Percentiles rank a stretch among this genome's conserved stretches.
These are phyloP conservation scores for Acronicta leporina DNA, from an alignment of 2,888 invertebrate species.

Conservation along the genomic window DNA sequence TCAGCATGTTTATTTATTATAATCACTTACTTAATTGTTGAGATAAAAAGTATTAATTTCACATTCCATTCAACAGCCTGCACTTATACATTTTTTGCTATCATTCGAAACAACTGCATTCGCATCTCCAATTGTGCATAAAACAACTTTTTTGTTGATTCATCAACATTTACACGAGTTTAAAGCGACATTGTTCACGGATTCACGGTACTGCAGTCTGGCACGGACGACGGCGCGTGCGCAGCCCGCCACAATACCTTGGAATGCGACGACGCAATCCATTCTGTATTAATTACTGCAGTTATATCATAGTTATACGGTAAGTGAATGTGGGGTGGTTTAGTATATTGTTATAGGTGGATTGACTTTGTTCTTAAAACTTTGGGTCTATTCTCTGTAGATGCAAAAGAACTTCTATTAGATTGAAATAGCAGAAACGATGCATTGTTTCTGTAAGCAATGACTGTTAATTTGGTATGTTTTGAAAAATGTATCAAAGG, in stretches of 20 bases:
- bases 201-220: constrained; percentile 33
- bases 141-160: constrained; percentile 33
- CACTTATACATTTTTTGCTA: background rate
- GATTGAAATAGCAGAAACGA: too few relatives aligned
- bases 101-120: constrained; percentile 21
- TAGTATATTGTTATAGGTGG: constrained; percentile 3
- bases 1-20: background rate
- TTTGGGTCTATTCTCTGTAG: background rate
- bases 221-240: constrained; percentile 52
- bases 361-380: background rate
- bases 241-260: constrained; percentile 64
- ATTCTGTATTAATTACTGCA: constrained; percentile 56
- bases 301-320: constrained; percentile 50
- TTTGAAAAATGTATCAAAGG: too few relatives aligned
- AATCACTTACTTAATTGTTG: background rate
- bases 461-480: too few relatives aligned
- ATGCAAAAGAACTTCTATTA: background rate
- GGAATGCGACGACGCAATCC: constrained; percentile 67
- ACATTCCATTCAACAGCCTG: background rate
- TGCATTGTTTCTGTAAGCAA: too few relatives aligned
- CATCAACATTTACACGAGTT: constrained; percentile 26
- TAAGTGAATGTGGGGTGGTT: constrained; percentile 37
- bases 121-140: constrained; percentile 14
- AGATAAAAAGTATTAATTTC: background rate
- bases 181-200: constrained; percentile 46